Conservation (phyloP, 2,113 vertebrate genomes). For the Neoarius graeffei region DNA sequence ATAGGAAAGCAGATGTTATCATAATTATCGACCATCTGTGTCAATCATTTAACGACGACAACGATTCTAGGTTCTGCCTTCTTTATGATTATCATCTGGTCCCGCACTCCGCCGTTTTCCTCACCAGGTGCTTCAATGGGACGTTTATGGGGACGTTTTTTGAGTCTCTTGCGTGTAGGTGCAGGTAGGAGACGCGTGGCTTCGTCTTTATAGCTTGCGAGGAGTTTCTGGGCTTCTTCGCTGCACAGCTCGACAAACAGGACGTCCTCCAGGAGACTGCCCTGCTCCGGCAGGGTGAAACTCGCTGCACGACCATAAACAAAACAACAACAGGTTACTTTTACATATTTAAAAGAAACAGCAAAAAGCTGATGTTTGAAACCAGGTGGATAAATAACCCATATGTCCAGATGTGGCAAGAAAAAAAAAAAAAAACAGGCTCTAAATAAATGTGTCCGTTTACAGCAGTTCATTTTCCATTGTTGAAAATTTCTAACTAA, state of each 20-base stretch:
- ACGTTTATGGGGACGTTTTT: slow-evolving; percentile 64
- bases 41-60: not conserved
- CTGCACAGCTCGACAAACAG: slow-evolving; percentile 77
- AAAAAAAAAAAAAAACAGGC: too few species aligned
- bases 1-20: not conserved
- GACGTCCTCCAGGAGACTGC: slow-evolving; percentile 80
- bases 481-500: too few species aligned
- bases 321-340: not conserved
- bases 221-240: slow-evolving; percentile 75
- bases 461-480: too few species aligned
- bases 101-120: not conserved
- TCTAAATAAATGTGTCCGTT: too few species aligned
- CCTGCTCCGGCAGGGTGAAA: slow-evolving; percentile 82
- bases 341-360: not conserved
- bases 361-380: not conserved
- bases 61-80: not conserved
- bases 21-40: not conserved
- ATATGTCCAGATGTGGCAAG: too few species aligned
- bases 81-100: not conserved
- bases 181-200: slow-evolving; percentile 80
- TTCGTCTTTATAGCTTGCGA: slow-evolving; percentile 79
- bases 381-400: too few species aligned
- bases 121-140: slow-evolving; percentile 30
- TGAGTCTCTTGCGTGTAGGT: slow-evolving; percentile 73
- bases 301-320: slow-evolving; percentile 70